Base-by-base conservation (phyloP, 2,113 vertebrate species). In the Chloebia gouldiae region DNA sequence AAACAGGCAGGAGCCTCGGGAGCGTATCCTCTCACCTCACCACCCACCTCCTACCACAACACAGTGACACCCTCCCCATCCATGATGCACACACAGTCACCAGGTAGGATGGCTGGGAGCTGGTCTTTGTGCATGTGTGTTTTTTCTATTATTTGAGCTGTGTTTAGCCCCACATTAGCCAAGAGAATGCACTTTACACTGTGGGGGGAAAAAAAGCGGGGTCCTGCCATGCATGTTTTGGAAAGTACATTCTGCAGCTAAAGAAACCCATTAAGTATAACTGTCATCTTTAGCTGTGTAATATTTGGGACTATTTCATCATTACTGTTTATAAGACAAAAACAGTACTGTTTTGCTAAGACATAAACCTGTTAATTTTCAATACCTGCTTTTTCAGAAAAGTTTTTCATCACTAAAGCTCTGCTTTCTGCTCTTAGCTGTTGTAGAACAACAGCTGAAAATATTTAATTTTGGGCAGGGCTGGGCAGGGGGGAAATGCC, bases 61-160 rank as follows among this genome's bases (percentile, higher is more conserved):
- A 98, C 99, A 37, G 99, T 99, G 81, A 98, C 98, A 6, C 99
- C 99, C 13, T 99, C 99, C 57, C 99, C 99, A 0, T 99, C 99
- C 90, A 99, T 99, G 99, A 99, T 99, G 98, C 99, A 99, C 94
- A 99, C 99, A 2, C 99, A 99, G 95, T 99, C 99, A 60, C 99
- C 99, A 98, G 99, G 99, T 99, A 98, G 98, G 93, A 45, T 40
- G 51, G 44, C 51, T 60, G 54, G 56, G 19, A 71, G 33, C 51
- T 76, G 5, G 10, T 54, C 15, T 77, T 27, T 47, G 30, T 39
- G 11, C 4, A 1, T 47, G 50, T 12, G 1, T 66, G 14, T 5
- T 51, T 65, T 30, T 83, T 57, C 21, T 86, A 2, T 53, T 68
- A 24, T 27, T 88, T 73, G 39, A 86, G 22, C 30, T 93, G 27